Conservation (phyloP, 2,888 invertebrate species). For the Villa cingulata region DNA sequence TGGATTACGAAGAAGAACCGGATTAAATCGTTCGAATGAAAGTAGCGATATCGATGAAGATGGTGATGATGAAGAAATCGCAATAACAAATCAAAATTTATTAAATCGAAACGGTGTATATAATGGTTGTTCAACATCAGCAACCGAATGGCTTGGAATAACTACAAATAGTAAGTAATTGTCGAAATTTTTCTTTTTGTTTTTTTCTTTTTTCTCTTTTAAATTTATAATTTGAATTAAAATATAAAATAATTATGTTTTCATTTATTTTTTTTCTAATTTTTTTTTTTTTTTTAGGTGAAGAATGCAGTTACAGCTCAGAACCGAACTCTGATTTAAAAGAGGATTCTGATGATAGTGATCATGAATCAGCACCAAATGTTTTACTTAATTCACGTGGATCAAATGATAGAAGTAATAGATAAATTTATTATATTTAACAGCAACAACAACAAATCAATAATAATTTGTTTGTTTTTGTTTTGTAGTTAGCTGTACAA, state of each 20-base stretch:
- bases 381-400: slow-evolving; percentile 54
- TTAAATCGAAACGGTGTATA: slow-evolving; percentile 27
- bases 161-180: slow-evolving; percentile 67
- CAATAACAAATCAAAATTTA: slow-evolving; percentile 43
- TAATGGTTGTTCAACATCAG: slow-evolving; percentile 45
- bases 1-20: no score
- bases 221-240: no score
- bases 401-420: slow-evolving; percentile 58
- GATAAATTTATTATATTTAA: neutral
- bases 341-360: slow-evolving; percentile 41
- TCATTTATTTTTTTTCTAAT: neutral
- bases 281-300: slow-evolving; percentile 35
- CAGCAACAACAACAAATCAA: no score
- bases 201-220: no score
- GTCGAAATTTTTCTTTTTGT: neutral
- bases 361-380: slow-evolving; percentile 57
- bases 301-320: slow-evolving; percentile 72
- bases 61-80: slow-evolving; percentile 44
- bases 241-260: no score
- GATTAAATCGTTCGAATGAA: slow-evolving; percentile 17
- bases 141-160: slow-evolving; percentile 77
- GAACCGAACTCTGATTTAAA: slow-evolving; percentile 53
- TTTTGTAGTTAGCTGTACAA: slow-evolving; percentile 93
- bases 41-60: slow-evolving; percentile 34
- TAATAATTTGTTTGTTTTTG: slow-evolving; percentile 1